These are phyloP conservation scores for Loxodonta africana DNA, from an alignment of 2,113 vertebrate genomes.

Conservation along the genomic window DNA sequence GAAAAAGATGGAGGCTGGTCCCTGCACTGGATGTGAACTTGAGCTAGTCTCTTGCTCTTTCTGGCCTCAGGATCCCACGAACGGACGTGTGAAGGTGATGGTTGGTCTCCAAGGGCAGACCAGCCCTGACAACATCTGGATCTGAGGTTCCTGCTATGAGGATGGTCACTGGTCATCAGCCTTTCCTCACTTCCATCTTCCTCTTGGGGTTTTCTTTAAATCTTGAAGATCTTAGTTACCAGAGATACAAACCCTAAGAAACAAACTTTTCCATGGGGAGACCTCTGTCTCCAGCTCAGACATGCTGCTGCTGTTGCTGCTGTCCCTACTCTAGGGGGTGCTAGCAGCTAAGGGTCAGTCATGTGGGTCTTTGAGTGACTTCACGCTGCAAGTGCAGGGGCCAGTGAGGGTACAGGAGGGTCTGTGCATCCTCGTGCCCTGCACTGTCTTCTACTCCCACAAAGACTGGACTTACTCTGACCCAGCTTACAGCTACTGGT, in stretches of 20 bases:
- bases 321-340: neutral
- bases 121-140: neutral
- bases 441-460: neutral
- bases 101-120: neutral
- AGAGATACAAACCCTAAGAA: neutral
- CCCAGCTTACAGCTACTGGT: neutral
- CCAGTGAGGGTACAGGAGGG: neutral
- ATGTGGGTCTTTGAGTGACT: rapidly evolving
- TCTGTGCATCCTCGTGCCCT: neutral
- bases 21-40: neutral
- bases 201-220: neutral
- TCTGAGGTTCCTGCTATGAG: neutral
- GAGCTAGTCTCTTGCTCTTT: neutral
- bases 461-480: rapidly evolving
- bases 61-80: neutral
- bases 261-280: neutral
- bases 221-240: neutral
- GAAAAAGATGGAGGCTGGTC: neutral
- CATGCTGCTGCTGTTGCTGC: neutral
- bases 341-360: neutral
- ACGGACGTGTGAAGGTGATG: too few relatives aligned
- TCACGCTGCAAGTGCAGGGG: neutral
- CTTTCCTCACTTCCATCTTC: neutral
- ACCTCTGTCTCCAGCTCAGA: neutral
- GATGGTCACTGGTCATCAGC: neutral